Evolutionary conservation across 2,797 vertebrate species (phyloP).

Genomic region (Toxotes lorentzi): DNA sequence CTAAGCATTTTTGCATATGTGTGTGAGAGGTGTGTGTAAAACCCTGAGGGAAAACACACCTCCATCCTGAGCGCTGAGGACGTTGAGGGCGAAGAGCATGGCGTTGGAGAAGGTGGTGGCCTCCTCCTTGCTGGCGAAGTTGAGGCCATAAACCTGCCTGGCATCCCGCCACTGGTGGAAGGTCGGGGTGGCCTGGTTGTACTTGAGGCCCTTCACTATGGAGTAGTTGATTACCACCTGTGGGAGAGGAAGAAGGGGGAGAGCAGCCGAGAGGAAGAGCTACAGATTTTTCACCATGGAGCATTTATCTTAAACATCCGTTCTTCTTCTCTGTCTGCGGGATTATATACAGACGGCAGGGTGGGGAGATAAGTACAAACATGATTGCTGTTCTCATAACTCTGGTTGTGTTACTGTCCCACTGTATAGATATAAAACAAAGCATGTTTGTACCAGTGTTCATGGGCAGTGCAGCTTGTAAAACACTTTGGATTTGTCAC

Average conservation of each 20-base stretch:
- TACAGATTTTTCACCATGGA: neutral
- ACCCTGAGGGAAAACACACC: slow-evolving; percentile 77
- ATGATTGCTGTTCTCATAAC: neutral
- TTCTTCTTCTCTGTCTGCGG: neutral
- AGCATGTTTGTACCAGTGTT: neutral
- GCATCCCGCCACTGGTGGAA: slow-evolving; percentile 99
- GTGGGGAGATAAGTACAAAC: slow-evolving; percentile 18
- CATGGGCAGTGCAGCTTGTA: neutral
- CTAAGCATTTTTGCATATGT: slow-evolving; percentile 7
- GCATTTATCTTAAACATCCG: neutral
- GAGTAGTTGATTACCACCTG: slow-evolving; percentile 99
- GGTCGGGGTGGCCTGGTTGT: slow-evolving; percentile 98
- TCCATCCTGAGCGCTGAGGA: slow-evolving; percentile 97
- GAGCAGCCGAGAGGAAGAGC: neutral
- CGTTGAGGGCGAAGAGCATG: slow-evolving; percentile 96
- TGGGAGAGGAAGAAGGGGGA: neutral
- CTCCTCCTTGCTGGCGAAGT: slow-evolving; percentile 98
- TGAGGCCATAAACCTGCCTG: slow-evolving; percentile 96
- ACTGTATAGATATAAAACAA: neutral
- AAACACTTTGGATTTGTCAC: slow-evolving; percentile 1
- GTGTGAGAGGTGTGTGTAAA: neutral
- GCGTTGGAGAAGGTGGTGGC: slow-evolving; percentile 97
- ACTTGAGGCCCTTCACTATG: slow-evolving; percentile 98
- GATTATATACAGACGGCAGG: slow-evolving; percentile 14
- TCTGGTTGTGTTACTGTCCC: neutral